These are phyloP conservation scores for Syrrhaptes paradoxus DNA, from an alignment of 2,113 vertebrate genomes.

Conservation along the genomic window DNA sequence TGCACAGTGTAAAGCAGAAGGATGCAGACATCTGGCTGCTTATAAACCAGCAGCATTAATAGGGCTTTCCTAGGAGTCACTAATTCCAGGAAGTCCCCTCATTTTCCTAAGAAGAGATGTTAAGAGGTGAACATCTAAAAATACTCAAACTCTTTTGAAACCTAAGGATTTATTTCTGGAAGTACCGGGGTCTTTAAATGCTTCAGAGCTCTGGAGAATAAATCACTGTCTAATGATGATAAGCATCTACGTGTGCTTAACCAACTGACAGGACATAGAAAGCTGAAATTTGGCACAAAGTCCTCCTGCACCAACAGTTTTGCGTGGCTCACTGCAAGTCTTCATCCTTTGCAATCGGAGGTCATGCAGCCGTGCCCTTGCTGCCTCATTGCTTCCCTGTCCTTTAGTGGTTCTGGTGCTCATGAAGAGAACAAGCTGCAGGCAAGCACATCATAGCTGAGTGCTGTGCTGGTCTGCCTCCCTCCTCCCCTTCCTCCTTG, in stretches of 20 bases:
- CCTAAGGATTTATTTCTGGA: background rate
- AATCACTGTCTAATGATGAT: background rate
- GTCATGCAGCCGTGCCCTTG: background rate
- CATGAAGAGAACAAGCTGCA: background rate
- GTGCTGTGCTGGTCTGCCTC: background rate
- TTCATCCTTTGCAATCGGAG: accelerated
- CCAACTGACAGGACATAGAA: background rate
- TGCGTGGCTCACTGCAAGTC: background rate
- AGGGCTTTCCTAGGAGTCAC: background rate
- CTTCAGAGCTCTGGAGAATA: background rate
- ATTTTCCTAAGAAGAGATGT: background rate
- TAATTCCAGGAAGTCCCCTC: background rate
- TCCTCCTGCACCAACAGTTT: background rate
- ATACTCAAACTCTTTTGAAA: background rate
- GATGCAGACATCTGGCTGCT: background rate
- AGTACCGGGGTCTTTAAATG: background rate
- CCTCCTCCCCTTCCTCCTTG: background rate
- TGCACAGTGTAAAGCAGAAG: background rate
- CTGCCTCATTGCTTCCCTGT: background rate
- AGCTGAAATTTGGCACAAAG: background rate
- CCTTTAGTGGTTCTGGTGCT: background rate
- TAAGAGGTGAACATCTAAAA: background rate
- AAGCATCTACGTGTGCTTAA: background rate
- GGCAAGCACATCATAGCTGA: background rate
- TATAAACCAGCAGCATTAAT: background rate